Evolutionary conservation across 2,888 invertebrate species (phyloP), one percentile per base, ranked within the genome.

Genomic region (Pammene fasciana): DNA sequence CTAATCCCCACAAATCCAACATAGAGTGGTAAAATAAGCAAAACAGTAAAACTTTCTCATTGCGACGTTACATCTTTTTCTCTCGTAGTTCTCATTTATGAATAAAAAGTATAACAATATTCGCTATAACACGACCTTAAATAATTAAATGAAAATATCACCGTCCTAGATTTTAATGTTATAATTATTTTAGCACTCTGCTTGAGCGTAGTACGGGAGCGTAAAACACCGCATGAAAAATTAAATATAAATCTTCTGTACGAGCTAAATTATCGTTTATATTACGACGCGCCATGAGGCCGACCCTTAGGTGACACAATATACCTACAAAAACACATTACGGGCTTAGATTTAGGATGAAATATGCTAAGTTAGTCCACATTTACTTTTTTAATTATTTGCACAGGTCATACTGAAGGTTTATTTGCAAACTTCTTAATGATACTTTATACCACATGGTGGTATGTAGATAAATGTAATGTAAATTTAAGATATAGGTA

Each of bases 321-420:
- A 13, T 41, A 9, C 38, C 45, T 45, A 45, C n/a, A 59, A 14
- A 59, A 45, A 41, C 41, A 52, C 41, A 62, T 50, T 52, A 41
- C 38, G 9, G 50, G 50, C 41, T 13, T 13, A 36, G 46, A 61
- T 48, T 60, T 62, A n/a, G 38, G 5, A 18, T 5, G 41, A 50
- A 62, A 50, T 62, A 52, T 62, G 50, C n/a, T 62, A 52, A 52
- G n/a, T 52, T 38, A 11, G 36, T 50, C 61, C n/a, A 38, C 38
- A 50, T 61, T 43, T 38, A 5, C 57, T 34, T 26, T 45, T 16
- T n/a, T 8, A 46, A 14, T 60, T 26, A 14, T 26, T 0, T 34
- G 7, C 10, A 10, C 34, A 13, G 9, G 18, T 13, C 4, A 59
- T 34, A 38, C 14, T 48, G 26, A 9, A 36, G 14, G 4, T 55